These are phyloP conservation scores for Meteorus sp. DNA, from an alignment of 1,140 invertebrate species.

Conservation along the genomic window DNA sequence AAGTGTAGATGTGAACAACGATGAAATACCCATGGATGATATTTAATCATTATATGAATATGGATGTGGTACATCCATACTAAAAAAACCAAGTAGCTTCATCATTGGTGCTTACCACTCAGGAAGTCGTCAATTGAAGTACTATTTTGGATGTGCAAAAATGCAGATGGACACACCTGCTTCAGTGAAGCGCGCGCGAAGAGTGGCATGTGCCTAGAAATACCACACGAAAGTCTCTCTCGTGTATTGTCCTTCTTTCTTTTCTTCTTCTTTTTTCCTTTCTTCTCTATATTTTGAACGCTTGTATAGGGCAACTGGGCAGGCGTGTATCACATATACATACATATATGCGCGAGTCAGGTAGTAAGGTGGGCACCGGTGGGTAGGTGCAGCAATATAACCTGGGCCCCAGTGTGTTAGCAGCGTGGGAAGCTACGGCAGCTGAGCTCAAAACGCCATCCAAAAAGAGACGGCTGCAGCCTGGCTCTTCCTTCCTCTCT, in stretches of 20 bases:
- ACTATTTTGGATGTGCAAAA: conserved; percentile 7
- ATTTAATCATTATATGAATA: no score
- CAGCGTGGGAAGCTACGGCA: conserved; percentile 58
- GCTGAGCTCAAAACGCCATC: conserved; percentile 45
- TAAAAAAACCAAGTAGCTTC: no score
- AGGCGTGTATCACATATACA: not conserved
- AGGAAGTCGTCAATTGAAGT: not conserved
- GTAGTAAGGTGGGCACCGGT: conserved; percentile 42
- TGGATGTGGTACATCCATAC: no score
- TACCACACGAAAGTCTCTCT: conserved; percentile 13
- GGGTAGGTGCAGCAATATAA: conserved; percentile 9
- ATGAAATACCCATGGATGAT: no score
- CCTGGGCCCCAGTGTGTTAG: conserved; percentile 28
- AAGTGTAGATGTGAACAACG: no score
- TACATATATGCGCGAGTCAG: conserved; percentile 41
- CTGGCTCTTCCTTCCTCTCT: conserved; percentile 11
- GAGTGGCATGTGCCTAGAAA: conserved; percentile 23
- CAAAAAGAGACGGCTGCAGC: conserved; percentile 20
- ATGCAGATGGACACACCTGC: conserved; percentile 16
- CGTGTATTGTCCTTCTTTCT: conserved; percentile 17
- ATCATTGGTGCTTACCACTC: not conserved
- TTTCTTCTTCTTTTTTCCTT: no score
- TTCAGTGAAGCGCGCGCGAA: conserved; percentile 5
- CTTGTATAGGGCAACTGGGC: conserved; percentile 10
- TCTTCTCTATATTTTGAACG: no score